Conservation (phyloP, 2,113 vertebrate genomes). For the Sylvicapra grimmia region DNA sequence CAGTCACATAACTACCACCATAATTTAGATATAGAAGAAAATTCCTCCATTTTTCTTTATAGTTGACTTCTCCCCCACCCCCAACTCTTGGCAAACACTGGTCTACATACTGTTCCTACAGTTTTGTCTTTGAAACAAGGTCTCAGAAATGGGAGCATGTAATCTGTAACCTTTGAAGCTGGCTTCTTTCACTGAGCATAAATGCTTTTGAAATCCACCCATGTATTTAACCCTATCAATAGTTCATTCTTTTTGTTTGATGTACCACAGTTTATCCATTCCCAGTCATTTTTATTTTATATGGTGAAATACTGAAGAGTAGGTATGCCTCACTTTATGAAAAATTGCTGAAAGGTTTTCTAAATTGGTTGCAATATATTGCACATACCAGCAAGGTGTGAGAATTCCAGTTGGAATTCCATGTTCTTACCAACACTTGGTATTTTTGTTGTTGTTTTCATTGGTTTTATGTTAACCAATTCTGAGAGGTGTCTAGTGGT, state of each 20-base stretch:
- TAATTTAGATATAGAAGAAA: background rate
- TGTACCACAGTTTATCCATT: background rate
- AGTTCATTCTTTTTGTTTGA: background rate
- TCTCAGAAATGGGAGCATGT: background rate
- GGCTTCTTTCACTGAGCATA: background rate
- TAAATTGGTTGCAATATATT: background rate
- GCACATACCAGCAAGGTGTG: background rate
- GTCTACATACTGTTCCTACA: background rate
- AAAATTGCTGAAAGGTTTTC: background rate
- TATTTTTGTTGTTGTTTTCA: background rate
- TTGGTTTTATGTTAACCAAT: background rate
- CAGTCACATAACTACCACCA: background rate
- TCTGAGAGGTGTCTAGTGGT: background rate
- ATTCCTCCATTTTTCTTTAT: too few relatives aligned
- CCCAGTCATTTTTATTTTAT: background rate
- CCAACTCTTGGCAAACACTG: background rate
- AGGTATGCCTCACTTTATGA: background rate
- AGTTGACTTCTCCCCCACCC: background rate
- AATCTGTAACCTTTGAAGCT: background rate
- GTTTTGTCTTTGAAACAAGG: background rate
- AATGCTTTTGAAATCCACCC: background rate
- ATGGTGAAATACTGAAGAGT: background rate
- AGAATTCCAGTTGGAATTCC: background rate
- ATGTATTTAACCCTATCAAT: background rate
- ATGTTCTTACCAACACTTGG: background rate